Base-by-base conservation (phyloP, 2,797 vertebrate species). In the Smutsia temminckii region DNA sequence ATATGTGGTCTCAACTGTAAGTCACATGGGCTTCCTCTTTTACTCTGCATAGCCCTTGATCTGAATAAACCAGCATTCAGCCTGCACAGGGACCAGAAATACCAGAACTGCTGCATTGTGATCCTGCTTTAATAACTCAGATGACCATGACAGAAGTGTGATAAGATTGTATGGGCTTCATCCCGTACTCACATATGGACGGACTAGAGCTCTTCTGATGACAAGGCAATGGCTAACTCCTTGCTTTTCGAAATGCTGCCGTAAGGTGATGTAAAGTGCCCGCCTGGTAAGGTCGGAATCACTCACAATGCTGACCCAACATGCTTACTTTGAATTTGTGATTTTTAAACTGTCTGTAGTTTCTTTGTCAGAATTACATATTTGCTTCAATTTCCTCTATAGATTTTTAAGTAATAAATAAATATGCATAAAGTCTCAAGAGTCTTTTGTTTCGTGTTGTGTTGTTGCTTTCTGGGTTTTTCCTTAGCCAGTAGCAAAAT, bases 401-500 rank as follows among this genome's bases (percentile, higher is more conserved):
- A 66, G 18, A 69, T 78, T 68, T 95, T 89, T 93, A 83, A 87
- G 34, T 57, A 59, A 80, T 77, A 75, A 80, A 51, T 53, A 85
- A 77, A 55, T 64, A 91, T 29, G 14, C 18, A 46, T 53, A 91
- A 75, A 14, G 13, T 61, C 40, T 74, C 27, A 23, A 93, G 18
- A 27, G 21, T 10, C 79, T 42, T 40, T 63, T 49, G n/a, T 42
- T 79, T 42, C n/a, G 40, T 59, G 77, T 34, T 61, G 46, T 46
- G 46, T 46, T 46, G 46, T 46, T 11, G 46, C 46, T 46, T 11
- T 46, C 46, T 46, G 46, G 46, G 46, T 46, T 46, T 46, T 46
- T 46, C 46, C 93, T 89, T 51, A 63, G 53, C n/a, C 59, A 77
- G 29, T 10, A 83, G 37, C n/a, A 95, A 95, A 88, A 80, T 69